Percentiles rank a stretch among this genome's conserved stretches.
phyloP scores from a whole-genome alignment of 2,113 vertebrate genomes.

The Psittacara wagleri region DNA sequence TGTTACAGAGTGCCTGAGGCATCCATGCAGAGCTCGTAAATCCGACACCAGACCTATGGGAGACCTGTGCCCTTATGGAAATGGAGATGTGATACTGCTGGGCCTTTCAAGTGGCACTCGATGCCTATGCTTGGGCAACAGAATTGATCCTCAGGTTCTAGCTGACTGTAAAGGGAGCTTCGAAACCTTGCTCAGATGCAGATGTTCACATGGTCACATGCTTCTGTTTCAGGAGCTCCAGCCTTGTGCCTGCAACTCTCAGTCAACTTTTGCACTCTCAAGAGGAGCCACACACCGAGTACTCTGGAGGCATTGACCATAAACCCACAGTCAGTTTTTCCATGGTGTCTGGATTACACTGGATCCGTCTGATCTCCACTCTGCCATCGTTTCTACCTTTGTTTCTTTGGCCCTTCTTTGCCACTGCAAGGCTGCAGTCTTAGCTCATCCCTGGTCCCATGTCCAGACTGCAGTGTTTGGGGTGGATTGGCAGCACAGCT shows the following conservation, averaged over 20 bases:
- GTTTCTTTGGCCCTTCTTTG: neutral
- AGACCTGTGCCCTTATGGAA: neutral
- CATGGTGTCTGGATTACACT: rapidly evolving
- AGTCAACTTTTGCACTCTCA: neutral
- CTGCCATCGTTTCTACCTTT: too few relatives aligned
- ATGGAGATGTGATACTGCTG: neutral
- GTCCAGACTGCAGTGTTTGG: neutral
- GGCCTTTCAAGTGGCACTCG: neutral
- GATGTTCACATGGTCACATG: neutral
- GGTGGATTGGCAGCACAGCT: rapidly evolving
- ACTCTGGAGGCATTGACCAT: neutral
- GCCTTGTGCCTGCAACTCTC: neutral
- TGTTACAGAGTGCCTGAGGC: neutral
- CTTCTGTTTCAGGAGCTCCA: neutral
- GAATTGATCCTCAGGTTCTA: neutral
- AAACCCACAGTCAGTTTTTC: neutral
- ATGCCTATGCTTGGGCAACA: neutral
- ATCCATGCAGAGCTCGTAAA: neutral
- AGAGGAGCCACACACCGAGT: neutral
- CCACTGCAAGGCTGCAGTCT: neutral
- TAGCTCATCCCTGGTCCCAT: neutral
- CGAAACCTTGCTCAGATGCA: neutral
- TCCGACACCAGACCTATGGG: neutral
- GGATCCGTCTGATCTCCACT: neutral
- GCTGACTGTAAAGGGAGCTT: neutral